Conservation (phyloP, 2,113 vertebrate species). For the Corythoichthys intestinalis region DNA sequence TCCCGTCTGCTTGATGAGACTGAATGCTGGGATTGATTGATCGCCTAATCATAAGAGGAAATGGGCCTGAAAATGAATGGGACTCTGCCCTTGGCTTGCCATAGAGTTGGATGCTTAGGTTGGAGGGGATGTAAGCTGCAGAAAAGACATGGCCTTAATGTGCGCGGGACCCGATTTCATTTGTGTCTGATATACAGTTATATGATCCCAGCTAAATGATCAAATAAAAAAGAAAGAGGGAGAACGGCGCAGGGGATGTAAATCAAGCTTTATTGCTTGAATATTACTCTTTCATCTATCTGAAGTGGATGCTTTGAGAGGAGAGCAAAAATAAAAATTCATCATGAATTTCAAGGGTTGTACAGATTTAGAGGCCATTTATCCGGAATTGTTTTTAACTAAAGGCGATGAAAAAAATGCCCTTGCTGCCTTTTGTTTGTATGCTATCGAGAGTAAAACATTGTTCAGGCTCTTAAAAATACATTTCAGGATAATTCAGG, state of each 20-base stretch:
- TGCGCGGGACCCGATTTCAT: conserved; percentile 80
- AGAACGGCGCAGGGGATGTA: conserved; percentile 69
- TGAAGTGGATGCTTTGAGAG: conserved; percentile 73
- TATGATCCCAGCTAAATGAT: conserved; percentile 81
- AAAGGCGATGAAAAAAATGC: background rate
- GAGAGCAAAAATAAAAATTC: conserved; percentile 70
- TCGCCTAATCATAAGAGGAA: conserved; percentile 85
- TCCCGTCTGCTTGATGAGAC: conserved; percentile 81
- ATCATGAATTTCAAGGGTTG: conserved; percentile 60
- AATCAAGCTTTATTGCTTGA: conserved; percentile 80
- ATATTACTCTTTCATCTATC: conserved; percentile 80
- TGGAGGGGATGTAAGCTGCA: conserved; percentile 69
- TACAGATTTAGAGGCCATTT: conserved; percentile 23
- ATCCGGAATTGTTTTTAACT: conserved; percentile 1
- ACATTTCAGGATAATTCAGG: background rate
- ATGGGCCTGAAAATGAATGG: conserved; percentile 86
- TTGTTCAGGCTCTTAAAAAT: background rate
- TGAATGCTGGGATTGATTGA: conserved; percentile 85
- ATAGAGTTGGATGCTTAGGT: conserved; percentile 67
- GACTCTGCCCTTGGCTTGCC: conserved; percentile 80
- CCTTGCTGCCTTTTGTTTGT: background rate
- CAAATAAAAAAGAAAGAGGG: conserved; percentile 75
- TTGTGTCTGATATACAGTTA: conserved; percentile 83
- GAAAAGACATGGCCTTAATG: conserved; percentile 79
- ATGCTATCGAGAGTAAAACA: background rate